These are phyloP conservation scores for Poeciliopsis paucimaculata DNA, from an alignment of 2,797 vertebrate species.

Conservation along the genomic window DNA sequence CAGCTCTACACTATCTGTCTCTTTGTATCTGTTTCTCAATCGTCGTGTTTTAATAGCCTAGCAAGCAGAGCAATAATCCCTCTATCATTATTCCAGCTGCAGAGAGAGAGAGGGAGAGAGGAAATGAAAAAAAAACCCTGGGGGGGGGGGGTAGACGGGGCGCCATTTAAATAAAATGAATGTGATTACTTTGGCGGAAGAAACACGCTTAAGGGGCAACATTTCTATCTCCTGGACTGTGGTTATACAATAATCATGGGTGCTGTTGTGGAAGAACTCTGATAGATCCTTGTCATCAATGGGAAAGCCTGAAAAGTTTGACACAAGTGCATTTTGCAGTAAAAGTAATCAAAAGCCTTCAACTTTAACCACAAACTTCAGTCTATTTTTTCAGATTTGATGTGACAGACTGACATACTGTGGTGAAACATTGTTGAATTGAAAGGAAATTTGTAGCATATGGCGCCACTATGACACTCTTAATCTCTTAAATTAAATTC, in stretches of 20 bases:
- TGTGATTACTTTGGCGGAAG: conserved; percentile 60
- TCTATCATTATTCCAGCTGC: conserved; percentile 59
- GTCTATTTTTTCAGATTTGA: neutral
- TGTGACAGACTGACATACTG: neutral
- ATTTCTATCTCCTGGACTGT: conserved; percentile 34
- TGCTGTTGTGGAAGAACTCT: conserved; percentile 6
- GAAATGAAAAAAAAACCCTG: conserved; percentile 5
- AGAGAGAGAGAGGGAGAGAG: conserved; percentile 14
- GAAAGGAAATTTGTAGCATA: neutral
- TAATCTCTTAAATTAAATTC: neutral
- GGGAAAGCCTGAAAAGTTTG: neutral
- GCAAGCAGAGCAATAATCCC: conserved; percentile 64
- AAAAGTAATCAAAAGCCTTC: neutral
- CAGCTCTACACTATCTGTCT: conserved; percentile 28
- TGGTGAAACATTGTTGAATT: neutral
- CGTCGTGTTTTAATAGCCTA: conserved; percentile 61
- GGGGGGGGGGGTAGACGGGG: conserved; percentile 40
- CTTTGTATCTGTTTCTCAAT: conserved; percentile 53
- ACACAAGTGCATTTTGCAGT: neutral
- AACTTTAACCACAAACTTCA: neutral
- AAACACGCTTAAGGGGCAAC: conserved; percentile 27
- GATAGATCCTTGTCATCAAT: conserved; percentile 20
- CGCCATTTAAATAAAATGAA: conserved; percentile 60
- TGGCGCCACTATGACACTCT: too few relatives aligned
- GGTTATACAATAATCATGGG: conserved; percentile 23